phyloP scores from a whole-genome alignment of 2,888 invertebrate genomes.

The Mamestra brassicae region DNA sequence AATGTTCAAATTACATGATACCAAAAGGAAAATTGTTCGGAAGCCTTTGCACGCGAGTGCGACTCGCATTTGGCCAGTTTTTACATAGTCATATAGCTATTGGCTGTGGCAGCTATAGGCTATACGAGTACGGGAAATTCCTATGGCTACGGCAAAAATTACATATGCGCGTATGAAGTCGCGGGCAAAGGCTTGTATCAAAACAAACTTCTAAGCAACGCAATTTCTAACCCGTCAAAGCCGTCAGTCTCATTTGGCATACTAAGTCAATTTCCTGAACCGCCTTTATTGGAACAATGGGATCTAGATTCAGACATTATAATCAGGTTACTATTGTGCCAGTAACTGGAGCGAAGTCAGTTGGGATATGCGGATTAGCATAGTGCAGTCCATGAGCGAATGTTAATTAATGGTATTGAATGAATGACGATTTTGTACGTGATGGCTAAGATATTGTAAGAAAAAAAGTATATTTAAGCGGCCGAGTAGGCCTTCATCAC shows the following conservation, averaged over 20 bases:
- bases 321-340: conserved; percentile 83
- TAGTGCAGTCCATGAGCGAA: conserved; percentile 63
- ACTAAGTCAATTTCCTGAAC: conserved; percentile 75
- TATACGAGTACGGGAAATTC: no score
- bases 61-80: no score
- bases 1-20: no score
- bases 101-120: no score
- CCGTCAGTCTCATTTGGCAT: conserved; percentile 72
- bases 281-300: conserved; percentile 84
- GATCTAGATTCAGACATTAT: conserved; percentile 79
- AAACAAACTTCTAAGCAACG: not conserved
- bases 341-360: conserved; percentile 69
- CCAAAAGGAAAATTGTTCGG: no score
- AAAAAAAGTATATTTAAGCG: not conserved
- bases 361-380: conserved; percentile 72
- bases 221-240: conserved; percentile 52
- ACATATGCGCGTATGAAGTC: no score
- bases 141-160: no score
- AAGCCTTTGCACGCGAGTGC: no score
- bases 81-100: no score
- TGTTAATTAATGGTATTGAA: conserved; percentile 62
- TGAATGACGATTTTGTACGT: conserved; percentile 31
- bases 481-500: no score
- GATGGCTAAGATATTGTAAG: not conserved
- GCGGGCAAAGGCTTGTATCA: no score